phyloP scores from a whole-genome alignment of 2,113 vertebrate genomes.

The Rhodinocichla rosea region DNA sequence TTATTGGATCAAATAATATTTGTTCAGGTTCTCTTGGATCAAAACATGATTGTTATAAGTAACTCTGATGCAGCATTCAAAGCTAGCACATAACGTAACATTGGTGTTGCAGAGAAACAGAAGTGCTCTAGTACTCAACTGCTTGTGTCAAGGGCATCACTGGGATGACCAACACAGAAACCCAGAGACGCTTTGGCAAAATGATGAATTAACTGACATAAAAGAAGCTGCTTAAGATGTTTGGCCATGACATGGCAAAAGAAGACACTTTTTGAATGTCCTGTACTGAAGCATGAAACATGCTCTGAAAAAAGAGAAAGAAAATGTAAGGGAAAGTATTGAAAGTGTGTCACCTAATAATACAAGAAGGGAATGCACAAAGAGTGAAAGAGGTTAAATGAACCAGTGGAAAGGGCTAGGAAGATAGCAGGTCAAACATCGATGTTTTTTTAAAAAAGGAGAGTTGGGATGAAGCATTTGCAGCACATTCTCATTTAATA shows the following conservation, averaged over 20 bases:
- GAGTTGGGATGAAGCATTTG: background rate
- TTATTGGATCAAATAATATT: background rate
- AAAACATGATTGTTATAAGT: background rate
- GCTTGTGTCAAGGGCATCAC: background rate
- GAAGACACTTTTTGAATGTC: background rate
- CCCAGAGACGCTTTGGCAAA: background rate
- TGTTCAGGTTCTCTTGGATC: background rate
- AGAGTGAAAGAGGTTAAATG: background rate
- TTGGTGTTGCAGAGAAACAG: background rate
- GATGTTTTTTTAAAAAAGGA: background rate
- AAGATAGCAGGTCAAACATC: background rate
- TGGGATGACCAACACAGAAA: background rate
- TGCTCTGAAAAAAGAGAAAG: background rate
- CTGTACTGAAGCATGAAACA: background rate
- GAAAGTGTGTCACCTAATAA: background rate
- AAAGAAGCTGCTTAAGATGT: background rate
- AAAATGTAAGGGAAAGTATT: background rate
- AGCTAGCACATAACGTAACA: background rate
- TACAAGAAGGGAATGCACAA: background rate
- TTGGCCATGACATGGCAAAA: background rate
- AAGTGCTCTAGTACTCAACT: background rate
- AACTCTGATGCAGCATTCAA: background rate
- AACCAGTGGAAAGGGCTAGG: background rate
- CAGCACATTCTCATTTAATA: background rate
- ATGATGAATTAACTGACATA: background rate